Conservation (phyloP, 53 echinoderm and acorn worm genomes). For the Antedon mediterranea region DNA sequence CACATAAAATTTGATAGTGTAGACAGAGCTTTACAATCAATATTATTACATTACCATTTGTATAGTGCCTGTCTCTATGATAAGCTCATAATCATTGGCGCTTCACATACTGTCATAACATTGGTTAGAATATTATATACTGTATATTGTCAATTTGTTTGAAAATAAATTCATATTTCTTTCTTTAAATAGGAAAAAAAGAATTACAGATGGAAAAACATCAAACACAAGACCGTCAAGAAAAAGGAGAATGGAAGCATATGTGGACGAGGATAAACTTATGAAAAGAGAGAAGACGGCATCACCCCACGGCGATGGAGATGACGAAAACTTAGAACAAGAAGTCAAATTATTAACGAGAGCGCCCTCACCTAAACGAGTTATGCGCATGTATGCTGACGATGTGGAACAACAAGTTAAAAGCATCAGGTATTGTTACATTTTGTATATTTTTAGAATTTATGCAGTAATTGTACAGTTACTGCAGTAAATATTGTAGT, state of each 20-base stretch:
- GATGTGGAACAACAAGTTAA: constrained; percentile 78
- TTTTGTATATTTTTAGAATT: no score
- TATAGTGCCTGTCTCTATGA: no score
- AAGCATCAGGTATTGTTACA: constrained; percentile 56
- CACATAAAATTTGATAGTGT: no score
- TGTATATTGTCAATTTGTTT: no score
- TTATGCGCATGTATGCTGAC: constrained; percentile 75
- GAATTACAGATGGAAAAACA: constrained; percentile 47
- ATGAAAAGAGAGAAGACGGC: not conserved
- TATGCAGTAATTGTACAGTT: no score
- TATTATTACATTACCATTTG: no score
- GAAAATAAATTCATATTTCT: not conserved
- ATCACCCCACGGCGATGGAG: not conserved
- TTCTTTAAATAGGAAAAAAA: constrained; percentile 38
- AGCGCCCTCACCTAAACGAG: not conserved
- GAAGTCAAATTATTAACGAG: constrained; percentile 10
- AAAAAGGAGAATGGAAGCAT: not conserved
- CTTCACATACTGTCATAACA: no score
- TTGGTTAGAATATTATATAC: no score
- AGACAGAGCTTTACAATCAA: no score
- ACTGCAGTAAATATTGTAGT: no score
- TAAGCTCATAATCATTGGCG: no score
- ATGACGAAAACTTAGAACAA: constrained; percentile 22
- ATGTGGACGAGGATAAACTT: not conserved
- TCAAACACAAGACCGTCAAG: not conserved